A percentile compares a stretch with the other conserved stretches of the same genome.
These are phyloP conservation scores for Rhagonycha fulva DNA, from an alignment of 2,888 invertebrate genomes.

Conservation along the genomic window DNA sequence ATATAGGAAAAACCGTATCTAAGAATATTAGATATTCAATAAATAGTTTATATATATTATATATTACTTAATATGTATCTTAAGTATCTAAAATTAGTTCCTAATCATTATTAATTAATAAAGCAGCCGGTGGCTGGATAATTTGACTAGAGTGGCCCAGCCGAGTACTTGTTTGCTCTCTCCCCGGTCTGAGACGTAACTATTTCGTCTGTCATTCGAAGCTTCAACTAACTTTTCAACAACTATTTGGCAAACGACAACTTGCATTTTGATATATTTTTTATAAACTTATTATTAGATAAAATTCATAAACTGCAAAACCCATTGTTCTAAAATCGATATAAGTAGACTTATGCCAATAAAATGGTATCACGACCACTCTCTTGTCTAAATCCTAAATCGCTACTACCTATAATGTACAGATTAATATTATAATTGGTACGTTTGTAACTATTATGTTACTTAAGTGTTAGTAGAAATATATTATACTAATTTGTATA, in stretches of 20 bases:
- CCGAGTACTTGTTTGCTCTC: conserved; percentile 41
- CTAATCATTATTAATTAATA: conserved; percentile 54
- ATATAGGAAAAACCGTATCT: conserved; percentile 34
- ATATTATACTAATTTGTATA: conserved; percentile 46
- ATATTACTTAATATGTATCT: conserved; percentile 51
- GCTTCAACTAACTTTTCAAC: conserved; percentile 55
- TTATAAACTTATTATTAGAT: conserved; percentile 52
- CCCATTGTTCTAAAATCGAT: conserved; percentile 55
- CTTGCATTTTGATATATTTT: conserved; percentile 47
- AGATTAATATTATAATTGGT: conserved; percentile 64
- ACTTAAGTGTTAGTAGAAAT: conserved; percentile 55
- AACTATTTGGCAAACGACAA: conserved; percentile 55
- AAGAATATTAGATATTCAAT: conserved; percentile 54
- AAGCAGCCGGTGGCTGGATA: conserved; percentile 53
- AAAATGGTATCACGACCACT: conserved; percentile 32
- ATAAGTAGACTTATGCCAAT: conserved; percentile 37
- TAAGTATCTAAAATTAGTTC: conserved; percentile 48
- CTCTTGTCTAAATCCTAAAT: conserved; percentile 32
- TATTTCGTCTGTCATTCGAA: conserved; percentile 43
- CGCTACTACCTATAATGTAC: conserved; percentile 49
- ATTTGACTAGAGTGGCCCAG: conserved; percentile 58
- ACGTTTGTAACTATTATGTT: conserved; percentile 62
- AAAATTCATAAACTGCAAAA: conserved; percentile 54
- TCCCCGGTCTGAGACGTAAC: conserved; percentile 42
- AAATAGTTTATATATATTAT: conserved; percentile 51